phyloP scores from a whole-genome alignment of 23 tunicate genomes.

The Clavelina lepadiformis region DNA sequence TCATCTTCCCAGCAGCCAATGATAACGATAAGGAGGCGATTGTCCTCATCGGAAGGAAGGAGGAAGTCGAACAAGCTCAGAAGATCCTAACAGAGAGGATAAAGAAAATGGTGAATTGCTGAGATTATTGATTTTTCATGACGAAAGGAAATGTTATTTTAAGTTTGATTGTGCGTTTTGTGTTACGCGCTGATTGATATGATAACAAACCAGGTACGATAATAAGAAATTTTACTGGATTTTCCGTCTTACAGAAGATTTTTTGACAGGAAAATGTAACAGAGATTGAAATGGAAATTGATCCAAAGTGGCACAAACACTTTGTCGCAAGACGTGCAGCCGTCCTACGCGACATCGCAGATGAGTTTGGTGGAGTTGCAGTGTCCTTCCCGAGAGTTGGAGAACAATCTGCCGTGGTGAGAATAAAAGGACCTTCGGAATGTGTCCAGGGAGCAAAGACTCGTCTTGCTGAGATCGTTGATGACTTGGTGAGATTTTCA shows the following conservation, averaged over 20 bases:
- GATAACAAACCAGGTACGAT: not conserved
- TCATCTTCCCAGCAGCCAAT: constrained; percentile 65
- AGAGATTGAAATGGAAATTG: constrained; percentile 77
- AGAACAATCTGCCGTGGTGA: constrained; percentile 71
- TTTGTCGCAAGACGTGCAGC: constrained; percentile 89
- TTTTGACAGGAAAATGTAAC: constrained; percentile 58
- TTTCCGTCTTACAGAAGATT: not conserved
- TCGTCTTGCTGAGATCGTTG: constrained; percentile 71
- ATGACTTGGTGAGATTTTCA: constrained; percentile 64
- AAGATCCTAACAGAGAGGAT: constrained; percentile 42
- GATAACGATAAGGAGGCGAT: constrained; percentile 83
- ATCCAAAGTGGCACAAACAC: constrained; percentile 79
- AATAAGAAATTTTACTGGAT: not conserved
- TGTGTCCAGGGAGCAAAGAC: constrained; percentile 90
- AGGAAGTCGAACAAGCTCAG: constrained; percentile 78
- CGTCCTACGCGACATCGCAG: constrained; percentile 75
- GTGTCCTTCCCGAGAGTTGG: constrained; percentile 93
- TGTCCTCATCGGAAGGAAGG: constrained; percentile 68
- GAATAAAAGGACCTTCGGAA: constrained; percentile 89
- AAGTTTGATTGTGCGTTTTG: too few species aligned
- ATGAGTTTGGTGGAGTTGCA: constrained; percentile 92
- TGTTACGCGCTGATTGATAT: not conserved
- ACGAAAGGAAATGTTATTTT: too few species aligned
- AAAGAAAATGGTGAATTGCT: constrained; percentile 64
- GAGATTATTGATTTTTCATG: too few species aligned